Base-by-base conservation (phyloP, 2,797 vertebrate species). In the Sebastes paucispinis region DNA sequence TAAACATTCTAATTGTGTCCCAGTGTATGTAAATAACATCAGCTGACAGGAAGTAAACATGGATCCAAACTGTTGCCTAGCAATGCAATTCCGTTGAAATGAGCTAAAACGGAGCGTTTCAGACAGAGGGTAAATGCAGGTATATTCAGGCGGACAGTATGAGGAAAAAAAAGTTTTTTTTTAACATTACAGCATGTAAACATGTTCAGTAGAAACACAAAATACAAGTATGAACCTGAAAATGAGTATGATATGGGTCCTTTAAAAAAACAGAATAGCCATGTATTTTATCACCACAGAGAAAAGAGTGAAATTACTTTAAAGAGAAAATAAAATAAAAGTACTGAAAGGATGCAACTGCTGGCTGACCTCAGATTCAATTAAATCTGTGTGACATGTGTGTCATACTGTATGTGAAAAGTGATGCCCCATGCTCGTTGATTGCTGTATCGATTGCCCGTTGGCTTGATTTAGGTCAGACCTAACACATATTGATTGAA, bases 401-500 rank as follows among this genome's bases (percentile, higher is more conserved):
- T 27, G 39, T 43, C 39, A 68, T 39, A 27, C 25, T 27, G 25
- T 27, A 59, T 70, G 63, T 77, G 31, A 6, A 73, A 59, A 79
- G 65, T 79, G 68, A 81, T 64, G 24, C 50, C 52, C 39, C 54
- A 13, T 50, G 39, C 63, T 63, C 25, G 50, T 43, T 80, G 83
- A 83, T 87, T 78, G 77, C 72, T 65, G 16, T 87, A 94, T 93
- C 69, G 93, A 94, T 88, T 57, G 34, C 4, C 81, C 12, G 62
- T 60, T 52, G 77, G 75, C 80, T 75, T 80, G 65, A 95, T 93
- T 81, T 90, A 88, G 94, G 93, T 94, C 94, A 94, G 86, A 76
- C 69, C 65, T 70, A 87, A 88, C 80, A 82, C 60, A 50, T 87
- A 93, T 88, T 55, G 92, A 90, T 69, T 62, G 32, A 73, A 82